These are phyloP conservation scores for Poeciliopsis turneri DNA, from an alignment of 2,797 vertebrate species.

Conservation along the genomic window DNA sequence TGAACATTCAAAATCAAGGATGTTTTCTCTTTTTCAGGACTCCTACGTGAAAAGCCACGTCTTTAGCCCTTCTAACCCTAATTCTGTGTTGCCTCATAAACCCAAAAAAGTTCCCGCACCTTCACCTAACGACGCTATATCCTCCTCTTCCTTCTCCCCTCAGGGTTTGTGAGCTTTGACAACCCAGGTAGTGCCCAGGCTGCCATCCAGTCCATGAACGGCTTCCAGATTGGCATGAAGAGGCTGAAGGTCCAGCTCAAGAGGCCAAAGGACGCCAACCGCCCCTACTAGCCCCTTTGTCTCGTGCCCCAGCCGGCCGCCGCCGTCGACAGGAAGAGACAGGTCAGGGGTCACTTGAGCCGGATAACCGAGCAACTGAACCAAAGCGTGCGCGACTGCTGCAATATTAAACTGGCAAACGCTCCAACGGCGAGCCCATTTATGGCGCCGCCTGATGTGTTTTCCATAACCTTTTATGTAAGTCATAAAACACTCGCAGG, in stretches of 20 bases:
- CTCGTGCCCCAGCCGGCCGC: slow-evolving; percentile 71
- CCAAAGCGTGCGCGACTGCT: slow-evolving; percentile 1
- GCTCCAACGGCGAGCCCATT: slow-evolving; percentile 41
- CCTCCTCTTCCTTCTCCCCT: slow-evolving; percentile 39
- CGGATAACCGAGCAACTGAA: slow-evolving; percentile 45
- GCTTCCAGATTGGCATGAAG: slow-evolving; percentile 99
- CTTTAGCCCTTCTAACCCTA: slow-evolving; percentile 11
- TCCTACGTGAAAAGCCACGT: background rate
- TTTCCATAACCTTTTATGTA: slow-evolving; percentile 64
- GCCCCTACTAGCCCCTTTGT: slow-evolving; percentile 90
- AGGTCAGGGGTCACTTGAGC: slow-evolving; percentile 66
- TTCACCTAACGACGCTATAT: slow-evolving; percentile 50
- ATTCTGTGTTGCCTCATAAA: slow-evolving; percentile 23
- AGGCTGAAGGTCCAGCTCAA: slow-evolving; percentile 99
- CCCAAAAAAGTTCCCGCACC: slow-evolving; percentile 12
- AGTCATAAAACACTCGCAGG: slow-evolving; percentile 61
- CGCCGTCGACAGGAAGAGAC: slow-evolving; percentile 76
- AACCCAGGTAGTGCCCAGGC: slow-evolving; percentile 99
- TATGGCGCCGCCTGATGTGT: slow-evolving; percentile 35
- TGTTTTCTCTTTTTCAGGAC: slow-evolving; percentile 11
- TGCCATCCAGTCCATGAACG: slow-evolving; percentile 99
- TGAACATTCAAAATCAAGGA: slow-evolving; percentile 10
- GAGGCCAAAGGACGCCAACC: slow-evolving; percentile 98
- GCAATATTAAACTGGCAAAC: slow-evolving; percentile 41
- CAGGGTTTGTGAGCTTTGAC: slow-evolving; percentile 99